Conservation (phyloP, 2,113 vertebrate species). For the Planiliza haematocheilus region DNA sequence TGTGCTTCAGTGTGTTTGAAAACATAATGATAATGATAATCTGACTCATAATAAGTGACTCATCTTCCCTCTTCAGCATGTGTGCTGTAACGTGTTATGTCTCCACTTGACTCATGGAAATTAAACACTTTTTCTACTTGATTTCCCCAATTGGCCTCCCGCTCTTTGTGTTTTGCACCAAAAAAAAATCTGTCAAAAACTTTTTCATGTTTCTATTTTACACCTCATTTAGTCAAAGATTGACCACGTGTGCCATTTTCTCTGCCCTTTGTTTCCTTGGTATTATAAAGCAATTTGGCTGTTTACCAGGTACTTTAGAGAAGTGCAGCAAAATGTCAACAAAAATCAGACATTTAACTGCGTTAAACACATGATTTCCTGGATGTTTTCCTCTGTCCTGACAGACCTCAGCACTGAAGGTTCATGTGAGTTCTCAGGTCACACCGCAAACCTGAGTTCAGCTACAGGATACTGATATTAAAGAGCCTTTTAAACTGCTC, state of each 20-base stretch:
- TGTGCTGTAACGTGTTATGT: too few relatives aligned
- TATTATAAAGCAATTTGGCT: constrained; percentile 32
- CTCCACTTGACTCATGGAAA: too few relatives aligned
- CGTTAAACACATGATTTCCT: constrained; percentile 19
- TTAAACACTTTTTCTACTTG: too few relatives aligned
- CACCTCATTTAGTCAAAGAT: constrained; percentile 12
- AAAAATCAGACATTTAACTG: constrained; percentile 14
- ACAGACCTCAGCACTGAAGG: not conserved
- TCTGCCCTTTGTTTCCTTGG: constrained; percentile 30
- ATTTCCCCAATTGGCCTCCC: not conserved
- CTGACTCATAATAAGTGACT: too few relatives aligned
- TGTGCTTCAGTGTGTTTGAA: too few relatives aligned
- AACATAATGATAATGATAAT: too few relatives aligned
- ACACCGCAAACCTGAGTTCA: not conserved
- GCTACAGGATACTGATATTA: constrained; percentile 3
- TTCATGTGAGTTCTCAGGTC: constrained; percentile 10
- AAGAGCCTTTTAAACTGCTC: not conserved
- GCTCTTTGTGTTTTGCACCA: too few relatives aligned
- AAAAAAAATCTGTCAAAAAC: too few relatives aligned
- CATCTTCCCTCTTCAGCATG: too few relatives aligned
- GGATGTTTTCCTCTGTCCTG: not conserved
- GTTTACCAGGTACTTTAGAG: constrained; percentile 19
- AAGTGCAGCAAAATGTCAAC: constrained; percentile 31
- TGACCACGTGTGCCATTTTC: not conserved
- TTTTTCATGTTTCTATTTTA: constrained; percentile 22